A percentile compares a stretch with the other conserved stretches of the same genome.
Conservation (phyloP, 2,888 invertebrate species). For the Drosophila borealis region DNA sequence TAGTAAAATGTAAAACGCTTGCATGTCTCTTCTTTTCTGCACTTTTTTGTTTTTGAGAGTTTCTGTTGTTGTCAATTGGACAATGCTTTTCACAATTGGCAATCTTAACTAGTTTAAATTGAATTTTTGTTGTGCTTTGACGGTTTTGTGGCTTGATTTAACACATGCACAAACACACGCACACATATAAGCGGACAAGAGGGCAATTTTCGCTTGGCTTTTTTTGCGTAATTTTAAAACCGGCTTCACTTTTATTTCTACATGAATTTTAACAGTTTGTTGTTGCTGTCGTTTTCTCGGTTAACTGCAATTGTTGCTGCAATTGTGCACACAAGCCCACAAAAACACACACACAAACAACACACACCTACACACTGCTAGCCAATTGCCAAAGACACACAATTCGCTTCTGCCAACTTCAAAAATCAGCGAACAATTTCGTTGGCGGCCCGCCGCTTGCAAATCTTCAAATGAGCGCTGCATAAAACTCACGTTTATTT, state of each 20-base stretch:
- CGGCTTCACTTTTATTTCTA: slow-evolving; percentile 76
- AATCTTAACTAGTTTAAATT: slow-evolving; percentile 70
- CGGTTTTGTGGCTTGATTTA: slow-evolving; percentile 53
- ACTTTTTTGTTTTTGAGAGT: slow-evolving; percentile 8
- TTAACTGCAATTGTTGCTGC: slow-evolving; percentile 79
- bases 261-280: slow-evolving; percentile 53
- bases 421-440: slow-evolving; percentile 46
- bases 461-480: slow-evolving; percentile 83
- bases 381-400: slow-evolving; percentile 56
- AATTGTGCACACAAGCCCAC: slow-evolving; percentile 51
- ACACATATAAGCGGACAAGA: slow-evolving; percentile 26
- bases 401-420: slow-evolving; percentile 35
- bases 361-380: slow-evolving; percentile 43
- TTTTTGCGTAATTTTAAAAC: slow-evolving; percentile 78
- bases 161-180: slow-evolving; percentile 43
- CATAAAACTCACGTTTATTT: slow-evolving; percentile 82
- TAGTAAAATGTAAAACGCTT: slow-evolving; percentile 66
- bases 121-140: slow-evolving; percentile 50
- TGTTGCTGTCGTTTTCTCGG: slow-evolving; percentile 65
- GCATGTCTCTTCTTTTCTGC: slow-evolving; percentile 61
- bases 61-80: slow-evolving; percentile 22
- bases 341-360: slow-evolving; percentile 22
- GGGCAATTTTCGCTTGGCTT: slow-evolving; percentile 48
- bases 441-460: slow-evolving; percentile 75
- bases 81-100: slow-evolving; percentile 57